These are phyloP conservation scores for Minunthozetes semirufus DNA, from an alignment of 2,888 invertebrate species.

Conservation along the genomic window DNA sequence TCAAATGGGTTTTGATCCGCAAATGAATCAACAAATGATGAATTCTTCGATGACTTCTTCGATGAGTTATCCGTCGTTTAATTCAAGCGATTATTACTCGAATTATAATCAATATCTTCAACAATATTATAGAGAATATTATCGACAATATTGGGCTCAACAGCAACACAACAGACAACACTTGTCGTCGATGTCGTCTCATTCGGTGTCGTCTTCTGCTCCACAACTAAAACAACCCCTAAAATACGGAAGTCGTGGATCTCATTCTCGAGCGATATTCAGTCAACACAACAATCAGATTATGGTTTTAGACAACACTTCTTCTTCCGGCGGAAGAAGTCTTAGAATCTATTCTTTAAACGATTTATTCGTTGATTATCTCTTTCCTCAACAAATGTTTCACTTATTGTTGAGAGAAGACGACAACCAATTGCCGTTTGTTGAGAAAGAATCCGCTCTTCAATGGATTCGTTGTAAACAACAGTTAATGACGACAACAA, in stretches of 20 bases:
- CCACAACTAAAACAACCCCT: no score
- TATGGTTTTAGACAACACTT: not conserved
- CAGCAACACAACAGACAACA: not conserved
- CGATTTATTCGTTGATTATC: not conserved
- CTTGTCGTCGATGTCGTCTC: not conserved
- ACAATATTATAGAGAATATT: constrained; percentile 31
- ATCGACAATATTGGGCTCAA: not conserved
- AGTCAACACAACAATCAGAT: not conserved
- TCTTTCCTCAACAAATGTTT: not conserved
- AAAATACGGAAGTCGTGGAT: not conserved
- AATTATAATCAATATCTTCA: constrained; percentile 28
- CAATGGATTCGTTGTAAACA: not conserved
- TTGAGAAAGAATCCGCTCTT: not conserved
- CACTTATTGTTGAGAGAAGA: no score
- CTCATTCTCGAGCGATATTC: constrained; percentile 7
- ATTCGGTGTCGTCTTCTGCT: no score
- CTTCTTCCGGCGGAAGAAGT: not conserved
- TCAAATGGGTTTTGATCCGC: no score
- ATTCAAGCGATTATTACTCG: not conserved
- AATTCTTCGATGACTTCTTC: not conserved
- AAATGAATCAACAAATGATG: not conserved
- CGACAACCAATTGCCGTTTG: not conserved
- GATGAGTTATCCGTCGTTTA: not conserved
- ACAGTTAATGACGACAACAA: not conserved
- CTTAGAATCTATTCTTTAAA: not conserved